Evolutionary conservation across 1,140 invertebrate genomes (phyloP).

Genomic region (Caerostris extrusa): DNA sequence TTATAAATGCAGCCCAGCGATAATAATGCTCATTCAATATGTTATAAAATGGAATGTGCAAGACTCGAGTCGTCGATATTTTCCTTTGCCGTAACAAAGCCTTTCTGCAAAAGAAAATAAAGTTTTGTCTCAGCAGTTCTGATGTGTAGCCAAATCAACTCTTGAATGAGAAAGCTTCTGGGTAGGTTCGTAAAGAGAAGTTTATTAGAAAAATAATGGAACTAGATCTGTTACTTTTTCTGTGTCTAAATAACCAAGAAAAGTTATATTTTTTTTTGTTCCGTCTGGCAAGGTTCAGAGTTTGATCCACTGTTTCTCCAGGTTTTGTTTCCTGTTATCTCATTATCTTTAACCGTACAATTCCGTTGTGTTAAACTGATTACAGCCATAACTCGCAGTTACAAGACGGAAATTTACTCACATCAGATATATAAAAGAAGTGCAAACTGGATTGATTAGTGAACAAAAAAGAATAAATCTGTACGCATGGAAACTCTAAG

Average conservation of each 20-base stretch:
- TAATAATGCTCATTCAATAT: slow-evolving; percentile 1
- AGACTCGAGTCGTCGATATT: not conserved
- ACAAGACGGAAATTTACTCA: slow-evolving; percentile 56
- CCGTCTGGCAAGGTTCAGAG: slow-evolving; percentile 1
- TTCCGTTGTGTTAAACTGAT: slow-evolving; percentile 69
- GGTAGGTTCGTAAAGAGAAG: slow-evolving; percentile 34
- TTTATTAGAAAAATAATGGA: slow-evolving; percentile 46
- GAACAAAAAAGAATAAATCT: not conserved
- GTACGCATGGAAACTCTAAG: not conserved
- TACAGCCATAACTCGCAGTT: slow-evolving; percentile 19
- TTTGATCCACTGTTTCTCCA: slow-evolving; percentile 40
- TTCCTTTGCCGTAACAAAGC: slow-evolving; percentile 26
- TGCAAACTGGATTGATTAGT: slow-evolving; percentile 9
- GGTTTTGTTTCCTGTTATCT: slow-evolving; percentile 74
- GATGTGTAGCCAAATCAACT: slow-evolving; percentile 44
- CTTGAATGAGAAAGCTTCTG: slow-evolving; percentile 30
- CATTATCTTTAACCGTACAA: slow-evolving; percentile 63
- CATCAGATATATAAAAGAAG: slow-evolving; percentile 48
- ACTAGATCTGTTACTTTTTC: not conserved
- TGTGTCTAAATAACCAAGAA: slow-evolving; percentile 45
- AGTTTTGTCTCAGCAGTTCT: slow-evolving; percentile 30
- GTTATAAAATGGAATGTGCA: not conserved
- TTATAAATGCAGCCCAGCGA: not conserved
- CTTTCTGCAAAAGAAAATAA: slow-evolving; percentile 14
- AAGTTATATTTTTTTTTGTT: slow-evolving; percentile 6